phyloP scores from a whole-genome alignment of 2,888 invertebrate species.

The Drosophila falleni region DNA sequence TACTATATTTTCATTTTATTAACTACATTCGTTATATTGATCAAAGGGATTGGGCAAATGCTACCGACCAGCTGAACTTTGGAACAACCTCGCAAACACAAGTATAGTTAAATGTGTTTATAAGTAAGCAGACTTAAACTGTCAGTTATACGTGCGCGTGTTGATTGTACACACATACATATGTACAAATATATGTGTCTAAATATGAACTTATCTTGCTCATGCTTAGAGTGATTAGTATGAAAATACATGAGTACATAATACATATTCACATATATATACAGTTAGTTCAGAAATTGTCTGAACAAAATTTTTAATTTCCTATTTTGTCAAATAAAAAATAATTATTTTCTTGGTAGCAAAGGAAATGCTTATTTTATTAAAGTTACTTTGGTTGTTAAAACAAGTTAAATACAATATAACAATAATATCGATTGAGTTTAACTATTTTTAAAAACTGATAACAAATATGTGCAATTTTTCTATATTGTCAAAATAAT shows the following conservation, averaged over 20 bases:
- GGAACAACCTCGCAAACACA: constrained; percentile 30
- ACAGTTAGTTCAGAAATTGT: neutral
- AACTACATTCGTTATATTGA: constrained; percentile 27
- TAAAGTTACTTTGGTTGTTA: no score
- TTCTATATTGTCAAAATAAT: neutral
- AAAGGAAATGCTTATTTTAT: no score
- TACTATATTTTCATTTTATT: constrained; percentile 15
- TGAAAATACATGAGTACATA: constrained; percentile 1
- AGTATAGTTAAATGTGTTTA: neutral
- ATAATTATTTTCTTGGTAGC: no score
- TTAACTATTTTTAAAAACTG: neutral
- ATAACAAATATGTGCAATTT: neutral
- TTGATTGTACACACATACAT: constrained; percentile 7
- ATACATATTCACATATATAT: neutral
- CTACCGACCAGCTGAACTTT: constrained; percentile 53
- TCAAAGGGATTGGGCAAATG: constrained; percentile 28
- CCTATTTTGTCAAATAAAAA: no score
- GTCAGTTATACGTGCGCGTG: constrained; percentile 18
- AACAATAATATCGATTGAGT: neutral
- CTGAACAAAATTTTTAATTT: no score
- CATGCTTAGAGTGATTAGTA: neutral
- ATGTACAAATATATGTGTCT: constrained; percentile 6
- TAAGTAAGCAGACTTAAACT: constrained; percentile 13
- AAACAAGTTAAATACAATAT: no score
- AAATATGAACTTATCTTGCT: constrained; percentile 7